Base-by-base conservation (phyloP, 2,888 invertebrate genomes). In the Coelopa pilipes region DNA sequence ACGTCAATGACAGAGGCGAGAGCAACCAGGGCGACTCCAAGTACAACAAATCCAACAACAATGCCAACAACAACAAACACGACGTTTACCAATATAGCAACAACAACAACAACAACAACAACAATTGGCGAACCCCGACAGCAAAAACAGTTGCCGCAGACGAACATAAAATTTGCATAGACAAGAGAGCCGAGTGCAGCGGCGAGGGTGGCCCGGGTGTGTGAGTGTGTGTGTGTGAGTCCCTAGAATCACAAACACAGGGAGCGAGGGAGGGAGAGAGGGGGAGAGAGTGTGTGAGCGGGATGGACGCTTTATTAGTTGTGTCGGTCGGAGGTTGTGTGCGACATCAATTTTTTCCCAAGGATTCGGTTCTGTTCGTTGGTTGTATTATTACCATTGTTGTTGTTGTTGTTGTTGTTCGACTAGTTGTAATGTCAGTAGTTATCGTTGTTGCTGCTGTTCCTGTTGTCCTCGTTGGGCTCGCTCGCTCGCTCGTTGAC, bases 131-230 rank as follows among this genome's bases (percentile, higher is more conserved):
- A 34, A 34, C 34, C 34, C 34, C 7, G 34, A 34, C 34, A 34
- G 34, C 69, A 15, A 53, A 45, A 45, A 66, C 66, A 67, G 24
- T 57, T 67, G 21, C 67, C 67, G 70, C 71, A 70, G 74, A 65
- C 59, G 70, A 65, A 65, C 74, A 70, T 70, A 74, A 74, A 70
- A 74, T 74, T 74, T 74, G 74, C 74, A 74, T 74, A 74, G 74
- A 74, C 74, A 74, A 65, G 74, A 63, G 66, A 24, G 34, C 49
- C 47, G 59, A 63, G 71, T 71, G 71, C 63, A 49, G 47, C 17
- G 34, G 47, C 59, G 47, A 46, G 17, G 57, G 47, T 59, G 17
- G 12, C 3, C 19, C 12, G 49, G 11, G n/a, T 66, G 13, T n/a
- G 63, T 13, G 21, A 19, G 66, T 17, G 11, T 12, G 66, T 47